Evolutionary conservation across 2,888 invertebrate genomes (phyloP), one percentile per base, ranked within the genome.

Genomic region (Diaperis boleti): DNA sequence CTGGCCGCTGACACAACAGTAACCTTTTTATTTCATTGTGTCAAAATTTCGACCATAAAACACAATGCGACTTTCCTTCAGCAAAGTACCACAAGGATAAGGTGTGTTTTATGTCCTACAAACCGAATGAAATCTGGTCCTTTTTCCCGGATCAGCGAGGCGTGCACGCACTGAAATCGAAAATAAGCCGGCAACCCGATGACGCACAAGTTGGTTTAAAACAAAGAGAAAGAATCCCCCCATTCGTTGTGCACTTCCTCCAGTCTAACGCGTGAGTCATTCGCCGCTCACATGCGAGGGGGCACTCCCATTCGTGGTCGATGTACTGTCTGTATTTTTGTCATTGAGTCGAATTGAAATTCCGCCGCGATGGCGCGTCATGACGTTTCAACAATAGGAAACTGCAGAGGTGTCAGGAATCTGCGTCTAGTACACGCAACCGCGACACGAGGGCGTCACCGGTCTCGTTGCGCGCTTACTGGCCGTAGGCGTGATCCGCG

Each of bases 181-280:
- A 17, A 33, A 26, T 26, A 26, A 26, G 26, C 26, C 26, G 26
- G 26, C 11, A n/a, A 2, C 8, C 35, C 35, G 37, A 15, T 61
- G 61, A 61, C 62, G 56, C 56, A 62, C 47, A 37, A 47, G 42
- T 55, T 55, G 45, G 35, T 62, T 63, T 66, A 68, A 71, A 71
- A 71, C 69, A 69, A 73, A 71, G n/a, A n/a, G n/a, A n/a, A n/a
- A n/a, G 70, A 67, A 70, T 71, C 67, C 66, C 65, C 68, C 59
- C 57, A 57, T 60, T 14, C 56, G 42, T 29, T 49, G 60, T 69
- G 71, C 68, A 73, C 69, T 72, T 73, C 71, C 72, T 73, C 61
- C 65, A 52, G 68, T 63, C 55, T 54, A 22, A 63, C 65, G 64
- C 57, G 59, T 71, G 71, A 72, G 64, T 65, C 63, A 64, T 52